phyloP scores from a whole-genome alignment of 2,113 vertebrate genomes.

The Hylia prasina region DNA sequence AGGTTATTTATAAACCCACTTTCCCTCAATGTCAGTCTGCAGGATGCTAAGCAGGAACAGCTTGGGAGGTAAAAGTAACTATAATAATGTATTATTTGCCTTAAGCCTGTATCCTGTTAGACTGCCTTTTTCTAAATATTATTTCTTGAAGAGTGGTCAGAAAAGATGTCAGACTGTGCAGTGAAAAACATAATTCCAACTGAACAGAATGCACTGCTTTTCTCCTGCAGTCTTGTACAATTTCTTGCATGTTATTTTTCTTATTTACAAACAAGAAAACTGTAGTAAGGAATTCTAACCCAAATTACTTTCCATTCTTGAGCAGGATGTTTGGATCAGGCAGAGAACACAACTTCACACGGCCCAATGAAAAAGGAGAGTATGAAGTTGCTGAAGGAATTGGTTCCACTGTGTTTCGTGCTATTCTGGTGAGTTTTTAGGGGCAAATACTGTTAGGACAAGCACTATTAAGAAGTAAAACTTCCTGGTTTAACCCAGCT shows the following conservation, averaged over 20 bases:
- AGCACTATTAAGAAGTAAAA: neutral
- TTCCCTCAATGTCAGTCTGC: neutral
- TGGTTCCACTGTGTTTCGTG: constrained; percentile 96
- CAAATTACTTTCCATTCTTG: neutral
- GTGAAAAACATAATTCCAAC: neutral
- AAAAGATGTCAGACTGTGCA: neutral
- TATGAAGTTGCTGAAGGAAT: constrained; percentile 98
- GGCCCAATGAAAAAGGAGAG: constrained; percentile 97
- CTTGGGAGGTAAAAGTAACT: neutral
- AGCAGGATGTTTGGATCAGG: constrained; percentile 97
- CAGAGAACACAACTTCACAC: constrained; percentile 97
- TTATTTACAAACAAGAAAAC: neutral
- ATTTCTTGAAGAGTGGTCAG: neutral
- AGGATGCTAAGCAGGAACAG: neutral
- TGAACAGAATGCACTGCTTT: neutral
- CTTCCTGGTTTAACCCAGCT: neutral
- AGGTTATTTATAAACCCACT: constrained; percentile 28
- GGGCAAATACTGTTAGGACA: neutral
- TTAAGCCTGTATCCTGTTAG: neutral
- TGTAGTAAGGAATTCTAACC: neutral
- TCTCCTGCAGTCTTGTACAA: neutral
- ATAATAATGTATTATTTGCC: neutral
- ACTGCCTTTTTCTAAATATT: neutral
- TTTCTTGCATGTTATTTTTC: neutral
- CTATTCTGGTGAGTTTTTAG: constrained; percentile 87